Base-by-base conservation (phyloP, 1,140 invertebrate species). In the Lethocerus indicus region DNA sequence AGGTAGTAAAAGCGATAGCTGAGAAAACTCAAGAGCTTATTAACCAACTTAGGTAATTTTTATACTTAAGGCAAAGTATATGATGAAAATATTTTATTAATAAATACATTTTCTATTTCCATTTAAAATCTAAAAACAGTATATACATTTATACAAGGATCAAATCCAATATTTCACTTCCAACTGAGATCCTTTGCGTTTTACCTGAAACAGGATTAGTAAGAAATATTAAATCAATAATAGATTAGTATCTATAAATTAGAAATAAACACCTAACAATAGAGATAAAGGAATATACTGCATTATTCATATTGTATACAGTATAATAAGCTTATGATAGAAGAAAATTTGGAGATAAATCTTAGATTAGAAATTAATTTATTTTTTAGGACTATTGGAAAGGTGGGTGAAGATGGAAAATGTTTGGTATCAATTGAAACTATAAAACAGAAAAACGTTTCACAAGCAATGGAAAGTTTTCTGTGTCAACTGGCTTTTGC, bases 1-100 rank as follows among this genome's bases (percentile, higher is more conserved):
- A 78, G 50, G 62, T 67, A n/a, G 24, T 44, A 16, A 26, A 44
- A 27, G 29, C 26, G 13, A 44, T 44, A 16, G 14, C n/a, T 16
- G 42, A 44, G 21, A 44, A 44, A 28, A 44, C 42, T 3, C 23
- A 44, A 7, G 42, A 44, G 14, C 16, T 44, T 6, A 44, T 44
- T 14, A 28, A 44, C n/a, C 26, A 44, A 28, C 26, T 44, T 25
- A 44, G 29, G 42, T 44, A 44, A 28, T 25, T 44, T 7, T 5
- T 42, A 42, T 32, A n/a, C n/a, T 32, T 32, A 9, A 32, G n/a
- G n/a, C 9, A 9, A 32, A 32, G n/a, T 32, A 32, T 32, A 9
- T 32, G 29, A 32, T 9, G n/a, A 32, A 32, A n/a, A 9, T 32
- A 9, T n/a, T 32, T 32, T 9, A 32, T 32, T 32, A 9, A 32